Evolutionary conservation across 1,140 invertebrate species (phyloP).

Genomic region (Panulirus ornatus): DNA sequence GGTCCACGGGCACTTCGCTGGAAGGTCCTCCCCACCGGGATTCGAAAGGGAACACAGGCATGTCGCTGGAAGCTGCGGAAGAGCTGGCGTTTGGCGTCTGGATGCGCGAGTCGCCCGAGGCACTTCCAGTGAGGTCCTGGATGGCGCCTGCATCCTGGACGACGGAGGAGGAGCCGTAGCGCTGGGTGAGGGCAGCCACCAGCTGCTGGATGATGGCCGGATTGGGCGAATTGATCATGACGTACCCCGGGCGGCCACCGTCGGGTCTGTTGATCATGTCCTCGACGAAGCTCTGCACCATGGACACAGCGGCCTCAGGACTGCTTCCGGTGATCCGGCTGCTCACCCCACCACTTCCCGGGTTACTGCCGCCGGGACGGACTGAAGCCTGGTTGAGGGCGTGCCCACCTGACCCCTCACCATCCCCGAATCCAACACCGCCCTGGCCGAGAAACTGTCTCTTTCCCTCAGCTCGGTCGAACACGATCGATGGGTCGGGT

Average conservation of each 20-base stretch:
- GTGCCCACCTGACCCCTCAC: not conserved
- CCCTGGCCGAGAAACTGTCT: too few relatives aligned
- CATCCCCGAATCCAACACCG: too few relatives aligned
- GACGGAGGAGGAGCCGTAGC: conserved; percentile 36
- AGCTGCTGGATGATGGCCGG: conserved; percentile 37
- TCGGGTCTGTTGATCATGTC: conserved; percentile 23
- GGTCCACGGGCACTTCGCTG: too few relatives aligned
- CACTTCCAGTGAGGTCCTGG: conserved; percentile 4
- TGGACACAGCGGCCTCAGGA: not conserved
- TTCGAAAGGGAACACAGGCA: conserved; percentile 32
- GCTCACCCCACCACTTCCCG: not conserved
- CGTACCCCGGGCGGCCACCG: conserved; percentile 26
- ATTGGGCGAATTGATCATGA: conserved; percentile 37
- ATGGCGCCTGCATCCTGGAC: not conserved
- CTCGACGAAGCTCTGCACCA: conserved; percentile 44
- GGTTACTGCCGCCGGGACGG: not conserved
- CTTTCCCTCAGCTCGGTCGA: not conserved
- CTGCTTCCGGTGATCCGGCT: conserved; percentile 2
- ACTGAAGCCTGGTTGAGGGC: not conserved
- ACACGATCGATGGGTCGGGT: too few relatives aligned
- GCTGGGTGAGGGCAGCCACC: conserved; percentile 5
- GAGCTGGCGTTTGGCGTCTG: not conserved
- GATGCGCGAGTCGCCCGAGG: too few relatives aligned
- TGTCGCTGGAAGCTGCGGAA: not conserved
- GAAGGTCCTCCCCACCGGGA: not conserved